Evolutionary conservation across 2,797 vertebrate species (phyloP), one percentile per base, ranked within the genome.

Genomic region (Enteromius unitaeniatus): DNA sequence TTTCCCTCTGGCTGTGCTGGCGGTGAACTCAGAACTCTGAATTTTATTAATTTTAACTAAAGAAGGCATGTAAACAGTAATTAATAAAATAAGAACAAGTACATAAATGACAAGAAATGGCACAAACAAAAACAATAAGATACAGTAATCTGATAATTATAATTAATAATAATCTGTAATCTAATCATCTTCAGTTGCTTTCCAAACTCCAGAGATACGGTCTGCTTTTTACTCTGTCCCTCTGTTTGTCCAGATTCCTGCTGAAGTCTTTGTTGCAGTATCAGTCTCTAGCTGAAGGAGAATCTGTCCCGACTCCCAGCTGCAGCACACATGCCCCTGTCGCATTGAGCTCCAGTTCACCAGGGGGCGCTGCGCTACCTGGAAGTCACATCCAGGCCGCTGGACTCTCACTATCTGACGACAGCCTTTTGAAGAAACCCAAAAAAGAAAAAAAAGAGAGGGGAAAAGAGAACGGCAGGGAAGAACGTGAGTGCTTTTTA

Each of bases 361-460:
- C 92, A 31, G 96, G 94, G 47, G 82, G 91, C 6, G 85, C 91
- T 0, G 85, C 88, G 26, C 69, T 91, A 8, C 82, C 93, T 0
- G 90, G 82, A 19, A 82, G 86, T 0, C 93, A 92, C 40, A 93
- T 82, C 86, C 85, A 92, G 65, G 69, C 84, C 0, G 78, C 93
- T 4, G 85, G 86, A 31, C 81, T 79, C 34, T 89, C 92, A 5
- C 85, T 90, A 0, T 89, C 85, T 8, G 96, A 97, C 8, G 96
- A 97, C 10, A 91, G 91, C 10, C 75, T 90, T 68, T 90, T 94
- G 11, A 97, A 96, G 89, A 97, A 96, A 90, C 88, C 95, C 69
- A 97, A 97, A 90, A 97, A 97, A 88, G 96, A 97, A 84, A 94
- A 95, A 79, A 96, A 95, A 88, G 97, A 97, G 86, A 93, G 95